Percentiles rank a stretch among this genome's conserved stretches.
Evolutionary conservation across 2,888 invertebrate genomes (phyloP).

Genomic region (Harpalus rubripes): DNA sequence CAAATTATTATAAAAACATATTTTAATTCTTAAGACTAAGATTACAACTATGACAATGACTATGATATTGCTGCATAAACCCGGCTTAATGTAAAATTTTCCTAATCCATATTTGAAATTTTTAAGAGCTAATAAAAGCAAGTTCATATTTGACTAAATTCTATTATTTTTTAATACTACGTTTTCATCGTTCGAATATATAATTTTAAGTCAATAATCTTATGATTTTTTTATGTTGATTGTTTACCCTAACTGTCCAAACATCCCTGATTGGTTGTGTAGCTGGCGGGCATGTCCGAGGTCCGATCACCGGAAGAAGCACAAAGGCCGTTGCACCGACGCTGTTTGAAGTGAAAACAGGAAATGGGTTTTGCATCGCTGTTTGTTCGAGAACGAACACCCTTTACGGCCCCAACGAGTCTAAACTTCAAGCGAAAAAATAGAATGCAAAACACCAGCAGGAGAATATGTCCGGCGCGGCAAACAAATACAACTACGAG

Average conservation of each 20-base stretch:
- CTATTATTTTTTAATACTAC: neutral
- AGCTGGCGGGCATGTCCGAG: conserved; percentile 45
- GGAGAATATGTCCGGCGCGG: neutral
- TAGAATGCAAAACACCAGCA: neutral
- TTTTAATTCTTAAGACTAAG: no score
- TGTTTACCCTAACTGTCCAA: conserved; percentile 7
- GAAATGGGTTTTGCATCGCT: conserved; percentile 64
- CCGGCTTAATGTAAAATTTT: no score
- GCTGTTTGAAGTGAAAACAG: conserved; percentile 66
- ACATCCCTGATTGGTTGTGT: conserved; percentile 26
- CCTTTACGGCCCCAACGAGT: conserved; percentile 22
- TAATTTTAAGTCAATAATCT: neutral
- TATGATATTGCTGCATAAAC: no score
- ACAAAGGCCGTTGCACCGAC: conserved; percentile 50
- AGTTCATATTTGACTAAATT: no score
- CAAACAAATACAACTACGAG: neutral
- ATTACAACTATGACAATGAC: no score
- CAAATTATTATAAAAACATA: no score
- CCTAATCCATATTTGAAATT: no score
- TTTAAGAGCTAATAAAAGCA: no score
- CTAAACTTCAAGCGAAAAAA: neutral
- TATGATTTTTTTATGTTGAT: neutral
- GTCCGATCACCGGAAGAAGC: conserved; percentile 34
- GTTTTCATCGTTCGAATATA: neutral
- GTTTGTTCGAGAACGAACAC: conserved; percentile 47